Base-by-base conservation (phyloP, 2,797 vertebrate species). In the Cryptoblepharus egeriae region DNA sequence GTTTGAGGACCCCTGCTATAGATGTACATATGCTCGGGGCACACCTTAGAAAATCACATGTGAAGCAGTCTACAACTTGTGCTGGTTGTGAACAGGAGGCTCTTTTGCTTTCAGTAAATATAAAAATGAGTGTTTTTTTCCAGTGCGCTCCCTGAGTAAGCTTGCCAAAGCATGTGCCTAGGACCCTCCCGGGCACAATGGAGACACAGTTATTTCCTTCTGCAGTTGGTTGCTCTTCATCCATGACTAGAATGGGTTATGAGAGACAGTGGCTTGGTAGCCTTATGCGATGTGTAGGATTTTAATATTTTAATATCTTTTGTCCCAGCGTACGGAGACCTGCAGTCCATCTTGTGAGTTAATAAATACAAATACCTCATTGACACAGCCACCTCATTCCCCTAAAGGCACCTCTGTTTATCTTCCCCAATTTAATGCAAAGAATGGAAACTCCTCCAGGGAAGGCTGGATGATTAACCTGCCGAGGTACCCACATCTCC, bases 191-290 rank as follows among this genome's bases (percentile, higher is more conserved):
- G 20, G 69, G 69, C 75, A 73, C 58, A 73, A 39, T 6, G 39
- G 69, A 83, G 49, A 35, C 61, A 58, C 18, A 65, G 52, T 67
- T 67, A 73, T 75, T 75, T 63, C 70, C 64, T 75, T 69, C 52
- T 79, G 77, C 77, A 84, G 35, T 79, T 69, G 77, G 42, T 37
- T 75, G 77, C 77, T 68, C 42, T 49, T 52, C 77, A 60, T 79
- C 57, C 82, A 77, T 79, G 82, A 79, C 71, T 79, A 61, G 77
- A 73, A 74, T 68, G 49, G 42, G 18, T 77, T 79, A 78, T 72
- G 67, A 4, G 22, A 11, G 57, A 2, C 1, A 28, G 4, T 16
- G 9, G 32, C 58, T 70, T 55, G 61, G 74, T 64, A 73, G 55
- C 74, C 3, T 26, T 30, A 42, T 67, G 42, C 49, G 67, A 24